These are phyloP conservation scores for Tortrix viridana DNA, from an alignment of 2,888 invertebrate species.

Conservation along the genomic window DNA sequence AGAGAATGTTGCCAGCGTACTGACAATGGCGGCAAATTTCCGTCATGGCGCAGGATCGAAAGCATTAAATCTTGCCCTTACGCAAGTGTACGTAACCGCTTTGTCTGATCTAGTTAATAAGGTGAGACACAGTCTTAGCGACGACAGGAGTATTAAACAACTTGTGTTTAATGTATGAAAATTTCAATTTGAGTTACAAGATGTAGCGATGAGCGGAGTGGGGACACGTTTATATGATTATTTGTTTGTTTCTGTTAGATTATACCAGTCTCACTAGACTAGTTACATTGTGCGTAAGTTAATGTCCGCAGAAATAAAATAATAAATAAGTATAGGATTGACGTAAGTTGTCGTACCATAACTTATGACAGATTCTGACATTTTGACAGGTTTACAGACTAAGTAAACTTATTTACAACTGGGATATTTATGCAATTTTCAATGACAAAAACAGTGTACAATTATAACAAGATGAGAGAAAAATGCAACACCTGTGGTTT, in stretches of 20 bases:
- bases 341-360: too few species aligned
- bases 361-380: too few species aligned
- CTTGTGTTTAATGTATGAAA: conserved; percentile 22
- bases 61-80: conserved; percentile 41
- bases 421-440: too few species aligned
- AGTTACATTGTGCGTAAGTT: too few species aligned
- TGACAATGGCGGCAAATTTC: conserved; percentile 29
- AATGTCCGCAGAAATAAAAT: too few species aligned
- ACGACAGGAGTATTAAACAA: conserved; percentile 22
- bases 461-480: too few species aligned
- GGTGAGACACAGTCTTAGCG: conserved; percentile 35
- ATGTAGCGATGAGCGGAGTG: conserved; percentile 17
- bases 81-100: conserved; percentile 51
- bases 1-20: conserved; percentile 21
- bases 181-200: conserved; percentile 6
- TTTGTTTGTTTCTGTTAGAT: background rate
- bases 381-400: too few species aligned
- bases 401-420: too few species aligned
- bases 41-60: conserved; percentile 20
- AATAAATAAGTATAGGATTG: too few species aligned
- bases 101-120: conserved; percentile 49
- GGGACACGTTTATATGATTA: background rate
- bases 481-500: too few species aligned
- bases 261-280: too few species aligned
- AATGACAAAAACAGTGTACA: too few species aligned